Evolutionary conservation across 2,888 invertebrate species (phyloP).

Genomic region (Horisme vitalbata): DNA sequence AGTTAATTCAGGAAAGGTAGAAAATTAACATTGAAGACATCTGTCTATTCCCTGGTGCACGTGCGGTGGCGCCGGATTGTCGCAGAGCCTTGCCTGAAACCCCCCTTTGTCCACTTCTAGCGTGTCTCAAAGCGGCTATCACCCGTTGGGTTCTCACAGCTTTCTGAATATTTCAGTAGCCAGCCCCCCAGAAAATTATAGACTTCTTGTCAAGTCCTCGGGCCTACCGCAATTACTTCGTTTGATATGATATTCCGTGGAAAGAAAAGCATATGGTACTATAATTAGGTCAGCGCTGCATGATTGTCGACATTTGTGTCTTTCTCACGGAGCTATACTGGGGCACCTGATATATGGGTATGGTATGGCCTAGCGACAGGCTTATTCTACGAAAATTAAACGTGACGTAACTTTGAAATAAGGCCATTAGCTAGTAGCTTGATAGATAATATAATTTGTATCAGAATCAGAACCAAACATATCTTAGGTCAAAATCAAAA

Average conservation of each 20-base stretch:
- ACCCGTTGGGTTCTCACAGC: conserved; percentile 58
- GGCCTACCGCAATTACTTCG: conserved; percentile 57
- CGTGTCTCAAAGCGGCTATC: conserved; percentile 37
- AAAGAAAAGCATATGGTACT: conserved; percentile 42
- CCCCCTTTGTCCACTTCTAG: conserved; percentile 30
- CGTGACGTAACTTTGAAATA: background rate
- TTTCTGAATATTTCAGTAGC: conserved; percentile 72
- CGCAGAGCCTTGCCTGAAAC: conserved; percentile 25
- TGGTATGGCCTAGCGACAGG: conserved; percentile 16
- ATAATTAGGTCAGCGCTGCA: conserved; percentile 63
- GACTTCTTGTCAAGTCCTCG: conserved; percentile 50
- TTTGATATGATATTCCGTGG: conserved; percentile 54
- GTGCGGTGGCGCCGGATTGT: conserved; percentile 27
- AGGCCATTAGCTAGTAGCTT: background rate
- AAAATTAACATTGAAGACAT: conserved; percentile 47
- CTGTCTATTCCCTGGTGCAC: conserved; percentile 51
- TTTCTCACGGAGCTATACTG: conserved; percentile 53
- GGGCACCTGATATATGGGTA: conserved; percentile 39
- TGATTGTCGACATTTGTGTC: conserved; percentile 54
- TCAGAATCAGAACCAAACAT: too few species aligned
- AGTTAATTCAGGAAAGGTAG: conserved; percentile 20
- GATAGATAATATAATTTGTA: too few species aligned
- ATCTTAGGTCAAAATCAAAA: too few species aligned
- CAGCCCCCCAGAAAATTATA: conserved; percentile 66
- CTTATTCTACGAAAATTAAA: too few species aligned